These are phyloP conservation scores for Cinclus mexicanus DNA, from an alignment of 2,113 vertebrate genomes.

Conservation along the genomic window DNA sequence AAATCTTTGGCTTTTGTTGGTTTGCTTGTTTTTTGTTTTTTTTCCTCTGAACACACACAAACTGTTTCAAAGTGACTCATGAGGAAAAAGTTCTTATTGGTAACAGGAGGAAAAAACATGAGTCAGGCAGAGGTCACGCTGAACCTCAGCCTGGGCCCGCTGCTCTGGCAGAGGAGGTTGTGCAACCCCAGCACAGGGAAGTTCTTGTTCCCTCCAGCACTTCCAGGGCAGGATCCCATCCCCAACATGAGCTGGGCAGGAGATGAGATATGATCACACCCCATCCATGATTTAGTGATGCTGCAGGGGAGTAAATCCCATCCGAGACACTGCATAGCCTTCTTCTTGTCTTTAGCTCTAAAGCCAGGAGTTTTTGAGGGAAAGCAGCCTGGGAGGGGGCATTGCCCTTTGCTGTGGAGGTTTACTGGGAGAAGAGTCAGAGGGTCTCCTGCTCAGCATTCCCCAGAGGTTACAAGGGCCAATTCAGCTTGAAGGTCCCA, in stretches of 20 bases:
- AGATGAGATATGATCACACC: not conserved
- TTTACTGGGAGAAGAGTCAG: not conserved
- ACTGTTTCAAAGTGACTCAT: slow-evolving; percentile 56
- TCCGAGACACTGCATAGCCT: accelerated
- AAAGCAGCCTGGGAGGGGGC: not conserved
- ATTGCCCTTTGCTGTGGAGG: not conserved
- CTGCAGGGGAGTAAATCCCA: not conserved
- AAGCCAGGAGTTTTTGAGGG: accelerated
- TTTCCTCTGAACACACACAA: not conserved
- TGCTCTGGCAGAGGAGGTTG: not conserved
- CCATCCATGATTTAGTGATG: not conserved
- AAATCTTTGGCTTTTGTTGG: not conserved
- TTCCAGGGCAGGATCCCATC: not conserved
- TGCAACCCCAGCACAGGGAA: slow-evolving; percentile 24
- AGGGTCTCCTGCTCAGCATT: not conserved
- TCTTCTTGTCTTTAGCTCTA: not conserved
- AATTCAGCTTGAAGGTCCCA: not conserved
- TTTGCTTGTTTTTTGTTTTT: not conserved
- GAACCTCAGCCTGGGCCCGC: slow-evolving; percentile 20
- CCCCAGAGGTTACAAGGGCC: not conserved
- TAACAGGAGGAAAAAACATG: slow-evolving; percentile 56
- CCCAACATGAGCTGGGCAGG: not conserved
- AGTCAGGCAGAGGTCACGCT: slow-evolving; percentile 57
- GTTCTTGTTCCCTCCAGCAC: not conserved
- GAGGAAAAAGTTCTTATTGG: slow-evolving; percentile 63